Evolutionary conservation across 2,797 vertebrate genomes (phyloP), one percentile per base, ranked within the genome.

Genomic region (Poecilia wingei): DNA sequence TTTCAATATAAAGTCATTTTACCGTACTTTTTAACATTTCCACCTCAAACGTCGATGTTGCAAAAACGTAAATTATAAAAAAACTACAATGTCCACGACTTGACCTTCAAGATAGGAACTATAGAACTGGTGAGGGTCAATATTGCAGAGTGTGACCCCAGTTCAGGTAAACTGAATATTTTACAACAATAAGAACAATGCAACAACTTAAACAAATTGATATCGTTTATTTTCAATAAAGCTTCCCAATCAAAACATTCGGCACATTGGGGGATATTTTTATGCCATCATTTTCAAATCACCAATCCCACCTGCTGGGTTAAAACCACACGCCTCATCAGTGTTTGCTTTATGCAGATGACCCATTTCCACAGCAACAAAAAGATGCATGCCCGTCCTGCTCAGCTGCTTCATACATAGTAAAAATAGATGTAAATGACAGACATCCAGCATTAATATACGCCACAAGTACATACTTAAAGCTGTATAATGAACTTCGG

Each of bases 361-460:
- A 88, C 80, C 82, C 70, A 85, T 76, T 91, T 91, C 77, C 53
- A 79, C 4, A 43, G 79, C 49, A 76, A 76, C 66, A 79, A 82
- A 89, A 81, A 84, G 57, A 51, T 51, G 39, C 47, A 84, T 6
- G 22, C 61, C 72, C 77, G 46, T 81, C 75, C 70, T 33, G 79
- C 76, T 77, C 74, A 85, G 86, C 86, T 76, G 70, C 45, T 88
- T 74, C 77, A 81, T 82, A 82, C 79, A 79, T 80, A 75, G 82
- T 73, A 53, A 61, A 83, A 69, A 85, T 61, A 85, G 74, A 87
- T 88, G 84, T 68, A 90, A 90, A 91, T 87, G 84, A 85, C 79
- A 33, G 9, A 51, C 43, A 36, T 43, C 39, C 78, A 84, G 84
- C 80, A 82, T 86, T 81, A 88, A 85, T 85, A 83, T 53, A 75